These are phyloP conservation scores for Petromus typicus DNA, from an alignment of 2,113 vertebrate species.

Conservation along the genomic window DNA sequence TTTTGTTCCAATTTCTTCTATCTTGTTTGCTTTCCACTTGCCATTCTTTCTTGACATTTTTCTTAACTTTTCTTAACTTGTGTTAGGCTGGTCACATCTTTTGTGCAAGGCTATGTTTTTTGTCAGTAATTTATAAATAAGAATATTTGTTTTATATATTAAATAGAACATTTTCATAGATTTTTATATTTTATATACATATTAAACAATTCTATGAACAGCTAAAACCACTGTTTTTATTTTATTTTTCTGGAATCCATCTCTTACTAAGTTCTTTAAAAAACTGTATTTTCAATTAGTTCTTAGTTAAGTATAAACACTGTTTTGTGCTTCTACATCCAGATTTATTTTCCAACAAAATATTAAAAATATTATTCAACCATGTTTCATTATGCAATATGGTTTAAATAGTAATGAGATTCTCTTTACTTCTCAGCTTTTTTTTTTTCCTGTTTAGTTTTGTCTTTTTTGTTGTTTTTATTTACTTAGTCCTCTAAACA, in stretches of 20 bases:
- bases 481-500: not conserved
- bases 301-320: not conserved
- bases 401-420: not conserved
- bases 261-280: not conserved
- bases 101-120: not conserved
- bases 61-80: constrained; percentile 4
- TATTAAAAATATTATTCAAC: not conserved
- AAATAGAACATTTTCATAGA: not conserved
- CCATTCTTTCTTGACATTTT: not conserved
- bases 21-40: not conserved
- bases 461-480: not conserved
- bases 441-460: not conserved
- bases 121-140: not conserved
- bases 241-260: not conserved
- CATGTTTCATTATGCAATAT: not conserved
- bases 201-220: not conserved
- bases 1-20: not conserved
- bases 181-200: not conserved
- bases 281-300: not conserved
- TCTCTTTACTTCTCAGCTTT: not conserved
- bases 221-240: not conserved
- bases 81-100: not conserved
- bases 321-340: not conserved
- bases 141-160: not conserved
- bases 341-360: constrained; percentile 38